Base-by-base conservation (phyloP, 2,888 invertebrate species). In the Acleris literana region DNA sequence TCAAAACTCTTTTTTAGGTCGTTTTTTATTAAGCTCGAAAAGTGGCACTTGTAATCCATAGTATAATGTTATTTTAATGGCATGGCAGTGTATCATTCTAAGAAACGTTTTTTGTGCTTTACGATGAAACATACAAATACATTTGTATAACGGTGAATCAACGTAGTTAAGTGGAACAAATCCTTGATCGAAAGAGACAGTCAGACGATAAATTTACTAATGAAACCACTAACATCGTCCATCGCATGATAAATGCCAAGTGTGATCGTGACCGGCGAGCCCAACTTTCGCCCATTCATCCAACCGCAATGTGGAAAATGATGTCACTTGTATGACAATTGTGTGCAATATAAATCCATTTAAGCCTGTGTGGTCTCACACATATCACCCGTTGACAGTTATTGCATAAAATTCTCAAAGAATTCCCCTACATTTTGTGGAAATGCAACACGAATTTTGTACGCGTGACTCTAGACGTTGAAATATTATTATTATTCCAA, bases 201-300 rank as follows among this genome's bases (percentile, higher is more conserved):
- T 52, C 55, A 33, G 49, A 43, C 46, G 64, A 66, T 71, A 71
- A 71, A 70, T 64, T 69, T 17, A 51, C 64, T 58, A 68, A 63
- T 51, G 63, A 63, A 72, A 71, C 72, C 72, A 69, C 72, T 66
- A 70, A 66, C 67, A 62, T 68, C 64, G 69, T 64, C 33, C 54
- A 60, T 63, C 61, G 55, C 46, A 66, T 64, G 52, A 64, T 80
- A 74, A 77, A 71, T 72, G 77, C 76, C 76, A 74, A 73, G 74
- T 76, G 77, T 74, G 80, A 71, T 83, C 85, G 86, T 86, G 87
- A 81, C 74, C 68, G 78, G 71, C 83, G 76, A 82, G 76, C 84
- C 85, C 81, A 84, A 87, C 88, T 88, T 88, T 90, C 87, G 79
- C 86, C 78, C 78, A 80, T 83, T 81, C 79, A 80, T 81, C 71